phyloP scores from a whole-genome alignment of 2,113 vertebrate genomes.

The Leucosticte australis region DNA sequence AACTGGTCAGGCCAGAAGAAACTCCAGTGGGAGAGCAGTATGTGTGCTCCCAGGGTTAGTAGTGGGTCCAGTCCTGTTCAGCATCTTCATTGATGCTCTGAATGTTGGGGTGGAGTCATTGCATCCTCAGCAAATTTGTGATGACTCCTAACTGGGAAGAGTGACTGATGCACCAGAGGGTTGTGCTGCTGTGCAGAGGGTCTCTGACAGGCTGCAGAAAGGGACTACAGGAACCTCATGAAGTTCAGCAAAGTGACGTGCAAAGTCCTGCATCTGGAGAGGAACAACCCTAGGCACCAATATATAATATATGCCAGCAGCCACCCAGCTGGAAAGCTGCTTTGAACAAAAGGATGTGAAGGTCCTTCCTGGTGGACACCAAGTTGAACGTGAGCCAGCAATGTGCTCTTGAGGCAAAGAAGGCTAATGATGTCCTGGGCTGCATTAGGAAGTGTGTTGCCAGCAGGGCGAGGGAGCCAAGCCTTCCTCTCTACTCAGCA shows the following conservation, averaged over 20 bases:
- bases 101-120: neutral
- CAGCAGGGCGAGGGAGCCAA: fast-evolving
- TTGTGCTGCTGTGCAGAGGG: neutral
- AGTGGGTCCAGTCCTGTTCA: neutral
- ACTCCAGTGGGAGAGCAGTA: neutral
- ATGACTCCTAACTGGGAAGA: neutral
- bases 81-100: neutral
- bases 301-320: fast-evolving
- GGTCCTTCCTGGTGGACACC: neutral
- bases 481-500: neutral
- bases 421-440: neutral
- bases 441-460: neutral
- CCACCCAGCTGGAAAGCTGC: neutral
- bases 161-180: neutral
- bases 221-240: neutral
- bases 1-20: neutral
- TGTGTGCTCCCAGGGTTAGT: too few relatives aligned
- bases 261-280: neutral
- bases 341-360: neutral
- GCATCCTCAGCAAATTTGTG: neutral
- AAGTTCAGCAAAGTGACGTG: neutral
- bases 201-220: neutral
- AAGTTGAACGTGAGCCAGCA: neutral
- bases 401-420: neutral
- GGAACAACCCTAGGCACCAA: neutral